Conservation (phyloP, 2,797 vertebrate genomes). For the Sphenopsis melanotis region DNA sequence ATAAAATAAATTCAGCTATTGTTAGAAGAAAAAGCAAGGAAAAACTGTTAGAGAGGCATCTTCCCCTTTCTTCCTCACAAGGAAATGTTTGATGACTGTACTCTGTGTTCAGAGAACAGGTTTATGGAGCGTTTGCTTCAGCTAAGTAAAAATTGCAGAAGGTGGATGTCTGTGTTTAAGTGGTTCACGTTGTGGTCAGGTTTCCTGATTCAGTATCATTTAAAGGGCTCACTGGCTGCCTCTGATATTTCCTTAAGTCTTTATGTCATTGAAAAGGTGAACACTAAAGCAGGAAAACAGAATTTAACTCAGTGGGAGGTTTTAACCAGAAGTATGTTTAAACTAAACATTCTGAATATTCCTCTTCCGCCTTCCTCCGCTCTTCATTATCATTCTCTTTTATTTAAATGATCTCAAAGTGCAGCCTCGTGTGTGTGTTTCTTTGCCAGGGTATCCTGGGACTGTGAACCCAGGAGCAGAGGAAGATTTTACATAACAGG, state of each 20-base stretch:
- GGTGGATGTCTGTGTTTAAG: not conserved
- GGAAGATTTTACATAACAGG: not conserved
- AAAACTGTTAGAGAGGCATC: not conserved
- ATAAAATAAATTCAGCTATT: not conserved
- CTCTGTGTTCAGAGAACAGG: not conserved
- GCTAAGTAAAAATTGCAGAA: not conserved
- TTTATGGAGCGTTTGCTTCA: not conserved
- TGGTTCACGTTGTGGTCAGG: not conserved
- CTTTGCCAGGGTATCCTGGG: not conserved
- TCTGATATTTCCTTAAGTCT: not conserved
- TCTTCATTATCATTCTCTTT: not conserved
- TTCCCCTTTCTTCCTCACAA: not conserved
- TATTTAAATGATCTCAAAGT: not conserved
- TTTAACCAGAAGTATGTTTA: not conserved
- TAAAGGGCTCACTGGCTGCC: not conserved
- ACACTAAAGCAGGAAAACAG: not conserved
- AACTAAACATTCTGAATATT: not conserved
- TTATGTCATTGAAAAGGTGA: not conserved
- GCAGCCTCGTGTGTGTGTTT: not conserved
- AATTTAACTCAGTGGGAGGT: not conserved
- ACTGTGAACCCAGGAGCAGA: not conserved
- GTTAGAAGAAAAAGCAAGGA: not conserved
- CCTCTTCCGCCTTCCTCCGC: not conserved
- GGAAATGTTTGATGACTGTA: not conserved
- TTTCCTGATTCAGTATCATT: not conserved